Evolutionary conservation across 2,113 vertebrate species (phyloP), one percentile per base, ranked within the genome.

Genomic region (Grus americana): DNA sequence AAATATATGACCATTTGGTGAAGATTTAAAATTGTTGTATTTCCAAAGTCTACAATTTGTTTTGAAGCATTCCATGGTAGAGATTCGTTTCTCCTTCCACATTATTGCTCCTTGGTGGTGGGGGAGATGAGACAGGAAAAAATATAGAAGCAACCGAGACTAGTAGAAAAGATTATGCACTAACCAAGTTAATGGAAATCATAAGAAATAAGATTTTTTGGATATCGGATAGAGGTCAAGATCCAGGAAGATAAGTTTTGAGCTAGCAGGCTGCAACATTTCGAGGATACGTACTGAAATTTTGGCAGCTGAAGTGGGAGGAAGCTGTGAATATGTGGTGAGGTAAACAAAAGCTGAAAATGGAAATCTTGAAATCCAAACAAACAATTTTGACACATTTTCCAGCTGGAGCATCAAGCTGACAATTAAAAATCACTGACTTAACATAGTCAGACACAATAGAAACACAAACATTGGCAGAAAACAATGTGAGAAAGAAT

Each of bases 321-420:
- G 24, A 87, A 72, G 44, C 66, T 92, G 73, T 79, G 78, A 93
- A 40, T 91, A 62, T 9, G 49, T 61, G 36, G 58, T 44, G 90
- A 93, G 54, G 46, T 85, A 96, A 95, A 91, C 47, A 94, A 52
- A 44, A 89, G 36, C 22, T 90, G 93, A 88, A 72, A 96, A 95
- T 50, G 46, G 74, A 95, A 95, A 82, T 49, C 36, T 30, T 95
- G 81, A 76, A 96, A 94, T 79, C 34, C 66, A 91, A 54, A 90
- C 36, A 79, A 95, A 75, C 6, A 11, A 55, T 92, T 95, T 75
- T 15, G 26, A 85, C 27, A 76, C 4, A 50, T 93, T 87, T 73
- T 46, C 74, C 58, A 94, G 57, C 81, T 94, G 87, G 74, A 96
- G 6, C n/a, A 70, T 75, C 70, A 88, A 88, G 22, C 34, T 82